Evolutionary conservation across 2,888 invertebrate genomes (phyloP).

Genomic region (Furcula furcula): DNA sequence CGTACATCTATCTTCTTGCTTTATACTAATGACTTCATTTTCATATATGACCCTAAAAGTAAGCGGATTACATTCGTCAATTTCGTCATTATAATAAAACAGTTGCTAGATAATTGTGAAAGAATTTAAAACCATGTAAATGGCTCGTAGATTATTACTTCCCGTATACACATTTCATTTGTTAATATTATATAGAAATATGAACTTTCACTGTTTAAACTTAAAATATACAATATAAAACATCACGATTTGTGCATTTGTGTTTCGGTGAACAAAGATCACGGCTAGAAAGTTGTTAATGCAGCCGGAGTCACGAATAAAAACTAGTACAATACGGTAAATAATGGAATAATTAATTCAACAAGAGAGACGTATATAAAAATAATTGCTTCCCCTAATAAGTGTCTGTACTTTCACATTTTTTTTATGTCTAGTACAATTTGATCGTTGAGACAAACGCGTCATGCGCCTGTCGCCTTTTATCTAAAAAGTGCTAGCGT

Average conservation of each 20-base stretch:
- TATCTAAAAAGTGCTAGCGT: conserved; percentile 16
- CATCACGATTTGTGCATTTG: conserved; percentile 33
- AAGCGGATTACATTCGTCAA: background rate
- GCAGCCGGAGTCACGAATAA: conserved; percentile 32
- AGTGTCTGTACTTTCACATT: conserved; percentile 23
- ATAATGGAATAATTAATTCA: conserved; percentile 24
- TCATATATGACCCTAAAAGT: background rate
- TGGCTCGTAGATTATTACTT: background rate
- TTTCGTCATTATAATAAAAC: background rate
- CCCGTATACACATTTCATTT: background rate
- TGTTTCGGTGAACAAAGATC: conserved; percentile 28
- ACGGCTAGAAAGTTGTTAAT: conserved; percentile 31
- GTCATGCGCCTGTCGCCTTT: conserved; percentile 6
- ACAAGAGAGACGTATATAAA: conserved; percentile 21
- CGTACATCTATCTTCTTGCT: too few relatives aligned
- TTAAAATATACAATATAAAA: conserved; percentile 33
- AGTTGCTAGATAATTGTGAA: background rate
- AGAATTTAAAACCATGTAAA: background rate
- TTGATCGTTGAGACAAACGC: conserved; percentile 12
- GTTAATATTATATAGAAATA: conserved; percentile 19
- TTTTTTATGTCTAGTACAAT: conserved; percentile 19
- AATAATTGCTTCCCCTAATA: conserved; percentile 20
- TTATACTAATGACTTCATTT: too few relatives aligned
- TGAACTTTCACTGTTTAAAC: conserved; percentile 30
- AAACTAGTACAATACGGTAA: conserved; percentile 27